A percentile compares a stretch with the other conserved stretches of the same genome.
phyloP scores from a whole-genome alignment of 2,113 vertebrate genomes.

The Hippocampus zosterae region DNA sequence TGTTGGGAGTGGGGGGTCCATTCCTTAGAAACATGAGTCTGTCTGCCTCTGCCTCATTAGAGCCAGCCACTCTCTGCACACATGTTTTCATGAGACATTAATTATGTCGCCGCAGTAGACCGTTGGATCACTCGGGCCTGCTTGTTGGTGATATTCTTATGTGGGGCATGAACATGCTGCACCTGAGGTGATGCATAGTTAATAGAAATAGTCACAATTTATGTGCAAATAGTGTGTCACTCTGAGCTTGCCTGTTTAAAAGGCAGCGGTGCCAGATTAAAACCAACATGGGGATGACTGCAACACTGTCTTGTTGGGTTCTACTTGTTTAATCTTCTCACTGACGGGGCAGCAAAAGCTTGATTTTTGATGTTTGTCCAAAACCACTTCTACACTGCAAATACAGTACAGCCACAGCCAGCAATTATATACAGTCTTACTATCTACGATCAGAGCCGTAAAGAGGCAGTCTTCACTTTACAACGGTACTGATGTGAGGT shows the following conservation, averaged over 20 bases:
- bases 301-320: background rate
- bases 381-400: background rate
- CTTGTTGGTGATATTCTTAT: conserved; percentile 4
- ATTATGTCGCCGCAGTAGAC: background rate
- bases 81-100: background rate
- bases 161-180: conserved; percentile 3
- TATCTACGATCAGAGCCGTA: background rate
- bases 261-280: conserved; percentile 27
- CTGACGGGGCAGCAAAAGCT: conserved; percentile 2
- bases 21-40: conserved; percentile 18
- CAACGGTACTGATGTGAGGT: too few relatives aligned
- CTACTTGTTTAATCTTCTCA: conserved; percentile 3
- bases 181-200: conserved; percentile 14
- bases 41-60: conserved; percentile 1
- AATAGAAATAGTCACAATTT: conserved; percentile 11
- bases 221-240: conserved; percentile 7
- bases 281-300: conserved; percentile 15
- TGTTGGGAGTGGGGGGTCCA: conserved; percentile 3
- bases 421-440: background rate
- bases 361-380: conserved; percentile 4
- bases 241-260: conserved; percentile 20
- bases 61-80: conserved; percentile 3
- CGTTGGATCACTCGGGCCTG: background rate
- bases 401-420: background rate
- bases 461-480: too few relatives aligned